Conservation (phyloP, 2,113 vertebrate genomes). For the Salvelinus namaycush region DNA sequence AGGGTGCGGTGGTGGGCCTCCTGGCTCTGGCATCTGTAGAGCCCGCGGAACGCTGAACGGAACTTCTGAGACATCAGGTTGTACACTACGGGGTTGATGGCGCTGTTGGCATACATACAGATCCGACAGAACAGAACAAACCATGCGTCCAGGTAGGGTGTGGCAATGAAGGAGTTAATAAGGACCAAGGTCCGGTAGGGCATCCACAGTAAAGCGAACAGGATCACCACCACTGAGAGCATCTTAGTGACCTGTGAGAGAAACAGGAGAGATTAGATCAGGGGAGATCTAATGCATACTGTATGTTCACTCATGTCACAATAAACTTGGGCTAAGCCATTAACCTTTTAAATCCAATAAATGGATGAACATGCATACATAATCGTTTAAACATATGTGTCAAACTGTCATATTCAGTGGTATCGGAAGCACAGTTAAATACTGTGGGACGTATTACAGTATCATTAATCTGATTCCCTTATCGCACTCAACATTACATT, state of each 20-base stretch:
- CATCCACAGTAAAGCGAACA: conserved; percentile 81
- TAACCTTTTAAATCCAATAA: too few species aligned
- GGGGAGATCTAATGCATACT: neutral
- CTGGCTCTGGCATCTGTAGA: conserved; percentile 69
- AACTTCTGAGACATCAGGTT: conserved; percentile 84
- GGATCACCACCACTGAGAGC: conserved; percentile 76
- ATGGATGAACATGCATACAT: too few species aligned
- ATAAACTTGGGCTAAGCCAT: too few species aligned
- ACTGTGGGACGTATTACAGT: too few species aligned
- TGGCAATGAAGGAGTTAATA: conserved; percentile 77
- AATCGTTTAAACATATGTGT: too few species aligned
- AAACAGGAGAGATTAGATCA: neutral
- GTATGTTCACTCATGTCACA: too few species aligned
- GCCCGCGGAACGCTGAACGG: conserved; percentile 68
- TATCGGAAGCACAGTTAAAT: too few species aligned
- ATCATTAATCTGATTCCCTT: too few species aligned
- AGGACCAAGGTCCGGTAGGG: conserved; percentile 79
- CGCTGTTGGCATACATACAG: conserved; percentile 80
- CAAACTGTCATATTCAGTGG: too few species aligned
- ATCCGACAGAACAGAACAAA: conserved; percentile 78
- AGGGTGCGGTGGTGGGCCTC: conserved; percentile 47
- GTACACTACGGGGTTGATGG: conserved; percentile 80
- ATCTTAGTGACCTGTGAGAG: conserved; percentile 76
- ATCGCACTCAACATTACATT: too few species aligned
- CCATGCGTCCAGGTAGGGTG: conserved; percentile 76